A percentile compares a stretch with the other conserved stretches of the same genome.
Conservation (phyloP, 2,888 invertebrate species). For the Leptura quadrifasciata region DNA sequence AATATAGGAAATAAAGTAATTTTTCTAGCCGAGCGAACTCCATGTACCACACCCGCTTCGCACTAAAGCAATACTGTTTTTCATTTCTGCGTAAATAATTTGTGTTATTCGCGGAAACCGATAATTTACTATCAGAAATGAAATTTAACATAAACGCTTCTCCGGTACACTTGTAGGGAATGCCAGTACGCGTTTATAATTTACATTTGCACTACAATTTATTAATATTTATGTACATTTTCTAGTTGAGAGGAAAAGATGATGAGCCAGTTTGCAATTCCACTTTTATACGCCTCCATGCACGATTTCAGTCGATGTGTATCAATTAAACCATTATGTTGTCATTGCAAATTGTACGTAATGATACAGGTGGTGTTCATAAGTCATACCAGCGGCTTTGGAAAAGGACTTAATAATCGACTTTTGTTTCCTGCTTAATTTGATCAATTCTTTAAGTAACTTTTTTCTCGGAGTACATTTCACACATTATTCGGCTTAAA, state of each 20-base stretch:
- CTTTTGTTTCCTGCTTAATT: slow-evolving; percentile 59
- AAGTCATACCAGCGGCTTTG: slow-evolving; percentile 48
- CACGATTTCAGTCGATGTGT: slow-evolving; percentile 62
- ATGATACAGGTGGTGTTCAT: slow-evolving; percentile 67
- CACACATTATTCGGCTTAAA: slow-evolving; percentile 41
- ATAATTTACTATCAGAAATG: not conserved
- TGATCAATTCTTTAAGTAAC: slow-evolving; percentile 47
- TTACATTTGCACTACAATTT: slow-evolving; percentile 38
- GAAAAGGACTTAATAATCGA: slow-evolving; percentile 59
- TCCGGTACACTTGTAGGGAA: not conserved
- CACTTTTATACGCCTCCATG: slow-evolving; percentile 36
- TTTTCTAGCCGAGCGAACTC: too few species aligned
- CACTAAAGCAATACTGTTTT: not conserved
- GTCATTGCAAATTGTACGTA: slow-evolving; percentile 70
- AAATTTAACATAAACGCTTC: not conserved
- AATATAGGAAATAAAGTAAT: too few species aligned
- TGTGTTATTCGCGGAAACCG: not conserved
- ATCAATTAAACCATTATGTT: slow-evolving; percentile 72
- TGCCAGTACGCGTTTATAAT: slow-evolving; percentile 12
- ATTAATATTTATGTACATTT: slow-evolving; percentile 46
- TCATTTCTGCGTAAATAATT: not conserved
- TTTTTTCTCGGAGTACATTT: slow-evolving; percentile 39
- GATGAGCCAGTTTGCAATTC: slow-evolving; percentile 46
- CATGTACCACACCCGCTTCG: not conserved
- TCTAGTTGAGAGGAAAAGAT: slow-evolving; percentile 44